A percentile compares a stretch with the other conserved stretches of the same genome.
phyloP scores from a whole-genome alignment of 2,113 vertebrate species.

The Cacatua alba region DNA sequence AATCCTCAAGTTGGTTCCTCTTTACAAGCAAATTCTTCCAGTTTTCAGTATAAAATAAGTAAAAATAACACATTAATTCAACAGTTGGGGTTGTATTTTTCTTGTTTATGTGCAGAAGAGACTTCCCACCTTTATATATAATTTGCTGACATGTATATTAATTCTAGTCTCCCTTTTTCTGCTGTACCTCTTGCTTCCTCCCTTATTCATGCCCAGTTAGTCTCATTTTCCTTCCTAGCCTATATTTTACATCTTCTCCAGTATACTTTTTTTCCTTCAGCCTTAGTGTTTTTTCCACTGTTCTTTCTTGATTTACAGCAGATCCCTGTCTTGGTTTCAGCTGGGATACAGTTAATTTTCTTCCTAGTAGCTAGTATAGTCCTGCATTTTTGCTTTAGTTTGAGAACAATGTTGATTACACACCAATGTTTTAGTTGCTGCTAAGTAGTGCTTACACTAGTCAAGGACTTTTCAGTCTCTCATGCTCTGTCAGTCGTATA shows the following conservation, averaged over 20 bases:
- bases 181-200: neutral
- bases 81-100: neutral
- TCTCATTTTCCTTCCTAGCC: neutral
- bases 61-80: neutral
- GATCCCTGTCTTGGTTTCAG: neutral
- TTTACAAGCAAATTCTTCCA: neutral
- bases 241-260: neutral
- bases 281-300: neutral
- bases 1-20: neutral
- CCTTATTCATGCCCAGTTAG: neutral
- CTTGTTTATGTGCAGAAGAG: neutral
- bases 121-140: neutral
- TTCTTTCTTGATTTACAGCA: conserved; percentile 27
- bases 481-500: neutral
- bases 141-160: neutral
- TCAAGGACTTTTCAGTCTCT: neutral
- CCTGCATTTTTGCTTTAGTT: neutral
- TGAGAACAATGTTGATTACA: neutral
- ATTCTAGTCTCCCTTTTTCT: neutral
- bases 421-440: neutral
- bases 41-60: neutral
- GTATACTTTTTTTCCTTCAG: neutral
- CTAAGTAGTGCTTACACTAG: neutral
- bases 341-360: neutral
- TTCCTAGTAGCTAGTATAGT: neutral